These are phyloP conservation scores for Deladenus siricidicola DNA, from an alignment of 2,888 invertebrate species.

Conservation along the genomic window DNA sequence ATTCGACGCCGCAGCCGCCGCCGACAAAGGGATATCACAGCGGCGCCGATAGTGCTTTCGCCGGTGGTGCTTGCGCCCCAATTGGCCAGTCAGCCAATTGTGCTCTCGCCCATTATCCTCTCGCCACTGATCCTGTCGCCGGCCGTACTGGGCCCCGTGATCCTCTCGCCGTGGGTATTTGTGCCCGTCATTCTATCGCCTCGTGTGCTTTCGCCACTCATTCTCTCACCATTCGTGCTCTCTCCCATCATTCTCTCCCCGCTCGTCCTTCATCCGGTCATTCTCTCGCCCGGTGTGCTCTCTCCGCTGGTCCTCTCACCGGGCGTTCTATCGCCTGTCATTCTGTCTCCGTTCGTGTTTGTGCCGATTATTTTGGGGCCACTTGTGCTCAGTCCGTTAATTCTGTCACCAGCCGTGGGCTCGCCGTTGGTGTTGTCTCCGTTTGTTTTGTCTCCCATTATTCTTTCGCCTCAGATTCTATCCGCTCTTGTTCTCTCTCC, in stretches of 20 bases:
- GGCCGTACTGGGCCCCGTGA: conserved; percentile 23
- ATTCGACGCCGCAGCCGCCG: conserved; percentile 20
- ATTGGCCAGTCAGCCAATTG: conserved; percentile 28
- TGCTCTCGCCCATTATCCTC: conserved; percentile 38
- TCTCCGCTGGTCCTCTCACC: conserved; percentile 35
- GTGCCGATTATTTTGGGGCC: conserved; percentile 30
- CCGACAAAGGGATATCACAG: conserved; percentile 21
- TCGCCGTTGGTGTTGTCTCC: conserved; percentile 40
- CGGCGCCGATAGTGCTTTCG: conserved; percentile 30
- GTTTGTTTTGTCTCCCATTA: conserved; percentile 33
- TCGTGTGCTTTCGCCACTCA: conserved; percentile 20
- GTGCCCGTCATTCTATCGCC: conserved; percentile 28
- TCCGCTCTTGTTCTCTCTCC: conserved; percentile 35
- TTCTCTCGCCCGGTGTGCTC: conserved; percentile 32
- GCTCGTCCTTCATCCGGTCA: conserved; percentile 28
- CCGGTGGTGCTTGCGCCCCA: conserved; percentile 32
- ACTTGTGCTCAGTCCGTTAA: conserved; percentile 25
- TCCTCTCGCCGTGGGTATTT: conserved; percentile 36
- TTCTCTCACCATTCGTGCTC: conserved; percentile 38
- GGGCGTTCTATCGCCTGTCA: conserved; percentile 34
- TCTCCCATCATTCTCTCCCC: conserved; percentile 32
- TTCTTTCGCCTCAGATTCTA: conserved; percentile 35
- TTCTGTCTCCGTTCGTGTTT: conserved; percentile 38
- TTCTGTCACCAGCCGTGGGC: conserved; percentile 30
- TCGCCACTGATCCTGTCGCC: conserved; percentile 28